Evolutionary conservation across 1,140 invertebrate genomes (phyloP), one percentile per base, ranked within the genome.

Genomic region (Zaprionus tsacasi): DNA sequence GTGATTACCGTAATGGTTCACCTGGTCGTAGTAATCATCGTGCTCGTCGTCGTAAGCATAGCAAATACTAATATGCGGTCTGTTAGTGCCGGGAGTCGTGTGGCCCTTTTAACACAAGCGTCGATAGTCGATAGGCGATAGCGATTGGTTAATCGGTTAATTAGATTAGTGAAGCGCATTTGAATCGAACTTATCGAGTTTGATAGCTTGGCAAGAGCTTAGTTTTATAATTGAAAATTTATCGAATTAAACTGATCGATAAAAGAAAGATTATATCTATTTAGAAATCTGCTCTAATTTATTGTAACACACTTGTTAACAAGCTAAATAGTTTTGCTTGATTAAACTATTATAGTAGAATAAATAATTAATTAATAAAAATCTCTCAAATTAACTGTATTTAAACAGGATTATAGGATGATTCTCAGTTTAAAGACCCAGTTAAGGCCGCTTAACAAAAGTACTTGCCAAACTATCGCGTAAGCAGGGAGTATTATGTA

Each of bases 31-130:
- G 70, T 91, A 71, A 66, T 74, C 79, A 71, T 80, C 75, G 56
- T 80, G 70, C 56, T 73, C 79, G 70, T 91, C 91, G 82, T 92
- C 88, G 77, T 83, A 92, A 79, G 91, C 82, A 88, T 91, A 92
- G 91, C 91, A 82, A 81, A 79, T 79, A 83, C 86, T 92, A 81
- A 79, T 90, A 76, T 92, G 87, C 74, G 85, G 65, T 78, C 88
- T 79, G 79, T 87, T 91, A 85, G 85, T 82, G 78, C 76, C 77
- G 79, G 79, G 80, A 71, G 86, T 91, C 77, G 63, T 56, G 63
- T 78, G 66, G 68, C 78, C 86, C 87, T 91, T 87, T 65, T 82
- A 83, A 78, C 57, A 76, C 36, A 54, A 70, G 73, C 35, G 21
- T 1, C 21, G 21, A 21, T 21, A 52, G 68, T 69, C 69, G 69